Evolutionary conservation across 2,113 vertebrate species (phyloP), one percentile per base, ranked within the genome.

Genomic region (Micronycteris hirsuta): DNA sequence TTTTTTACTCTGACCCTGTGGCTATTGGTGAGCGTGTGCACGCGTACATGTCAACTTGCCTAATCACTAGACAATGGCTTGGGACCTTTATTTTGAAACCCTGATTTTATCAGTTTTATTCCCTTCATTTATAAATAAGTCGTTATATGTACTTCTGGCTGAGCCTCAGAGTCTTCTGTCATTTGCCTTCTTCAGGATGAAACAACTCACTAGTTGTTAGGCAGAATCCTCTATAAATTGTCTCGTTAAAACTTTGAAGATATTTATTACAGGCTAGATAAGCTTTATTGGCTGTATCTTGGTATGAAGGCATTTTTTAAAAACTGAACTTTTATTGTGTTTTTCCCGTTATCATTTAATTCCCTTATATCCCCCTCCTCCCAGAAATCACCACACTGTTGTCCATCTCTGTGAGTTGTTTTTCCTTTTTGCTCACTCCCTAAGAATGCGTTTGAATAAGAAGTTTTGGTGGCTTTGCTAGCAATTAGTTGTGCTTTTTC

Each of bases 81-180:
- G 41, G n/a, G 52, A 49, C n/a, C 65, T 94, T 94, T 74, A 26
- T 73, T 94, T 98, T 89, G 68, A 86, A 96, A 83, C 49, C 71
- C 70, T 43, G 15, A 91, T 95, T 94, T 92, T 83, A 15, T 26
- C 26, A 89, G 7, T 71, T 38, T 71, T 36, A 43, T 81, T 67
- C 4, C 17, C 20, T 96, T 86, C 43, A 11, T 83, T 82, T 70
- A 70, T 93, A 77, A 82, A 7, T 93, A 67, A 77, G 45, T 93
- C 7, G 4, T 68, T 71, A 16, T 71, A 68, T 49, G 12, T 71
- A 68, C 28, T 65, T 85, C 82, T 86, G n/a, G 36, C 61, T 88
- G 33, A 91, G 90, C 36, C 13, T 33, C 45, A 31, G 63, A 74
- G 33, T 87, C 15, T 86, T 76, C 61, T 74, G 2, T 71, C 43